These are phyloP conservation scores for Idaea biselata DNA, from an alignment of 2,888 invertebrate genomes.

Conservation along the genomic window DNA sequence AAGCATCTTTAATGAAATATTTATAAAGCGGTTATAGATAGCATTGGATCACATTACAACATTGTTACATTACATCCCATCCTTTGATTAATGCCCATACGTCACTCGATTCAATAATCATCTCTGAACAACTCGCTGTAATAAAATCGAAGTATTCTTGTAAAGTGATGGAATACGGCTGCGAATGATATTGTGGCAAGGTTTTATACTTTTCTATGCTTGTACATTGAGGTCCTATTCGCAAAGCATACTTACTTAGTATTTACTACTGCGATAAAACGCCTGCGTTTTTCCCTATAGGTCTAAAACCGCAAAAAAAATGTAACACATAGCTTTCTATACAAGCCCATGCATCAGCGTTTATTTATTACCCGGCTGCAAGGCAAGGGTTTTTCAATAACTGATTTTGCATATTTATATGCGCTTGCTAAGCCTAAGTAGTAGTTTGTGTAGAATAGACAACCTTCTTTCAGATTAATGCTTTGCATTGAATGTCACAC, in stretches of 20 bases:
- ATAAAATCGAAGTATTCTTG: neutral
- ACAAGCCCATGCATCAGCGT: too few relatives aligned
- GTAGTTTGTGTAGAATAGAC: too few relatives aligned
- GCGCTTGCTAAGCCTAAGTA: too few relatives aligned
- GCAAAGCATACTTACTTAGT: neutral
- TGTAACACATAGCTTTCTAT: too few relatives aligned
- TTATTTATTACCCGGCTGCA: too few relatives aligned
- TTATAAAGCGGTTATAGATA: neutral
- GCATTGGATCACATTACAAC: neutral
- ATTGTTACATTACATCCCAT: neutral
- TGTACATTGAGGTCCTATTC: neutral
- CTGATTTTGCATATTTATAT: too few relatives aligned
- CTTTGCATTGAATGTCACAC: too few relatives aligned
- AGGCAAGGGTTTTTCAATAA: too few relatives aligned
- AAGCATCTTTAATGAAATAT: neutral
- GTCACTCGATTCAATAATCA: neutral
- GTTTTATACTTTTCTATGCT: neutral
- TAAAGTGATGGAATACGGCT: neutral
- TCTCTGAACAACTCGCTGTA: neutral
- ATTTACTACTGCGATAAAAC: too few relatives aligned
- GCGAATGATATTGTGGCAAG: neutral
- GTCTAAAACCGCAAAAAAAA: too few relatives aligned
- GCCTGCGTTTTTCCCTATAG: too few relatives aligned
- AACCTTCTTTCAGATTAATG: too few relatives aligned
- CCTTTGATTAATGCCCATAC: constrained; percentile 3